Evolutionary conservation across 2,888 invertebrate species (phyloP).

Genomic region (Hirtodrosophila cameraria): DNA sequence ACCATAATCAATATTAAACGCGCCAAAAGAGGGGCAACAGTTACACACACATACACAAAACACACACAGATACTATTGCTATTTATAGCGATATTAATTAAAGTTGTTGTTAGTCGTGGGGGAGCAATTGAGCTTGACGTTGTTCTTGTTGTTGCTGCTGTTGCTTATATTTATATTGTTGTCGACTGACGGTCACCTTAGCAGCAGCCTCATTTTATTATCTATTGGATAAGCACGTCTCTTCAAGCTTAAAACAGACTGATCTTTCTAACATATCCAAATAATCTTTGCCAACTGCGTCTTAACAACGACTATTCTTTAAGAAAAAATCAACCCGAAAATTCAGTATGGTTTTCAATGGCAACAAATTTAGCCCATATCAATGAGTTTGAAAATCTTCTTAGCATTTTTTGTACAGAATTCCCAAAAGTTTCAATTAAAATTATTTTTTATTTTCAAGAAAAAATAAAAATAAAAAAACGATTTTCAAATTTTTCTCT

Average conservation of each 20-base stretch:
- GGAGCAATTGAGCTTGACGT: slow-evolving; percentile 54
- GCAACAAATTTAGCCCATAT: no score
- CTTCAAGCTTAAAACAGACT: slow-evolving; percentile 4
- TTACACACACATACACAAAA: slow-evolving; percentile 8
- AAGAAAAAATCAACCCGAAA: no score
- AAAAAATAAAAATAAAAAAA: no score
- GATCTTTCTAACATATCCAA: not conserved
- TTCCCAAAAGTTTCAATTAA: no score
- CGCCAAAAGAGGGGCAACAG: not conserved
- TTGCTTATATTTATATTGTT: not conserved
- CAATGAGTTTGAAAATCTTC: no score
- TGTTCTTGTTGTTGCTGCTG: not conserved
- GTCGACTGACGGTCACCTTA: slow-evolving; percentile 47
- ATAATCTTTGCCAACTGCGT: not conserved
- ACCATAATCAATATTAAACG: not conserved
- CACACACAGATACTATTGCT: slow-evolving; percentile 2
- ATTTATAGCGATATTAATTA: slow-evolving; percentile 60
- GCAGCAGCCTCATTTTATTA: slow-evolving; percentile 45
- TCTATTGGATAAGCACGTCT: slow-evolving; percentile 22
- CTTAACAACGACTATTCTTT: not conserved
- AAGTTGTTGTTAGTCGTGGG: slow-evolving; percentile 46
- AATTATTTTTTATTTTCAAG: no score
- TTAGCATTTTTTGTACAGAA: no score
- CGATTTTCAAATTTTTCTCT: no score
- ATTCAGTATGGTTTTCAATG: no score